Base-by-base conservation (phyloP, 2,888 invertebrate species). In the Endomychus coccineus region DNA sequence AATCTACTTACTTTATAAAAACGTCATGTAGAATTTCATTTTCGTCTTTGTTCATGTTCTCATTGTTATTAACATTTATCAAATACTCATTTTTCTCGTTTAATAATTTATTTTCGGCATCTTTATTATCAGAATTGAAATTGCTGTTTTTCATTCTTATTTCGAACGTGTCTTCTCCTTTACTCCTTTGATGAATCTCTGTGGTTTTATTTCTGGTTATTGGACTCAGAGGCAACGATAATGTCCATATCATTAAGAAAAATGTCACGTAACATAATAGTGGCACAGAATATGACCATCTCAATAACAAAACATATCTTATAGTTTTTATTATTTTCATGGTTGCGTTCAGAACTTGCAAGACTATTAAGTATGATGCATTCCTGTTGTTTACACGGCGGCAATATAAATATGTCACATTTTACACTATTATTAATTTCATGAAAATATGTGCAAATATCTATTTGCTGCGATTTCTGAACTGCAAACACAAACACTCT, bases 281-380 rank as follows among this genome's bases (percentile, higher is more conserved):
- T 40, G 74, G 71, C 43, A 72, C 68, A 34, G 69, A 59, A 46
- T 71, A 71, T 12, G 74, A 73, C 73, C 74, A 74, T 43, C 73
- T 62, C 38, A 62, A 46, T 42, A 59, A 60, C 34, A 60, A 43
- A n/a, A 45, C 29, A n/a, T 39, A 24, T 39, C 30, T 45, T 19
- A 39, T 42, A 4, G 13, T 30, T 23, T 34, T 17, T 16, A 30
- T 35, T 16, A 27, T 22, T 32, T 42, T 42, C 39, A 38, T n/a
- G n/a, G n/a, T n/a, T n/a, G n/a, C n/a, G n/a, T n/a, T n/a, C n/a
- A n/a, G n/a, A n/a, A n/a, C n/a, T n/a, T n/a, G n/a, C n/a, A n/a
- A n/a, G n/a, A n/a, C n/a, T n/a, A n/a, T n/a, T n/a, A n/a, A n/a
- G n/a, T n/a, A n/a, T n/a, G n/a, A n/a, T n/a, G n/a, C n/a, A n/a